phyloP scores from a whole-genome alignment of 2,797 vertebrate species.

The Artibeus lituratus region DNA sequence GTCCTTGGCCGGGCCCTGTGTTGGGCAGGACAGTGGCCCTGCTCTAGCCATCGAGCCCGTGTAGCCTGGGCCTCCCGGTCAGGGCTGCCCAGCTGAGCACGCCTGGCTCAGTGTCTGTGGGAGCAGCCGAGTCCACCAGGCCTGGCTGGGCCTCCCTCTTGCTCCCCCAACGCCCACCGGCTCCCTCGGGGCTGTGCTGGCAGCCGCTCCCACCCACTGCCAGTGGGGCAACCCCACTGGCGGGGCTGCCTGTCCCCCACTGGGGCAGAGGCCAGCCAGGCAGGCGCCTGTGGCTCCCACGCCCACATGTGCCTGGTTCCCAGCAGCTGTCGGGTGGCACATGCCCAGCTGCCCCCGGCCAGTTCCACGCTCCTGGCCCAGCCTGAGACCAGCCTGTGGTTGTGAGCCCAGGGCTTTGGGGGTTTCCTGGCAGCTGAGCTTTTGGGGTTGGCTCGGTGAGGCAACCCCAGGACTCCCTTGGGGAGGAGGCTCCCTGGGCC shows the following conservation, averaged over 20 bases:
- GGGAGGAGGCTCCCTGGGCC: too few species aligned
- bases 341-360: background rate
- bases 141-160: background rate
- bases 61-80: background rate
- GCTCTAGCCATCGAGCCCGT: background rate
- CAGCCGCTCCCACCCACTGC: background rate
- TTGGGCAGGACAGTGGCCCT: background rate
- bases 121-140: fast-evolving
- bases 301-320: fast-evolving
- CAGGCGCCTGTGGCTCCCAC: background rate
- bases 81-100: background rate
- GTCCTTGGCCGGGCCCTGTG: fast-evolving
- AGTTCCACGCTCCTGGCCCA: fast-evolving
- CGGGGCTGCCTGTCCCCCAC: background rate
- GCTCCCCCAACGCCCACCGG: background rate
- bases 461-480: background rate
- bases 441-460: too few species aligned
- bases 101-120: background rate
- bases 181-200: background rate
- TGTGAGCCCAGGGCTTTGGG: background rate
- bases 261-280: background rate
- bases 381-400: background rate
- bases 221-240: fast-evolving
- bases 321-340: background rate
- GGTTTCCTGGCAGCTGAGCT: background rate